Evolutionary conservation across 2,888 invertebrate genomes (phyloP).

Genomic region (Pyrgus malvae): DNA sequence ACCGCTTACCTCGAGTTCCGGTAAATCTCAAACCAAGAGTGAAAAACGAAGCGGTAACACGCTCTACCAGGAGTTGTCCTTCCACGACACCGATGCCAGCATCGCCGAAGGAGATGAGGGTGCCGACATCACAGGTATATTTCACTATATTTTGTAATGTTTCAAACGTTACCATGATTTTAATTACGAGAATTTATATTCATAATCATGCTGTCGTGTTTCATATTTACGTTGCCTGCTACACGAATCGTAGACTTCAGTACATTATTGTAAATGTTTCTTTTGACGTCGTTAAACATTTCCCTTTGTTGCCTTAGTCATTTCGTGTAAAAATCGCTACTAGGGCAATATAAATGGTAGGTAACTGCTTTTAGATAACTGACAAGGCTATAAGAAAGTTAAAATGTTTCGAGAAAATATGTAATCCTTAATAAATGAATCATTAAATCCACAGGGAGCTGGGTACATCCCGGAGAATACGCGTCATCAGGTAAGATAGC

Average conservation of each 20-base stretch:
- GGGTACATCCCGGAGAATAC: constrained; percentile 99
- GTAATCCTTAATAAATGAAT: not conserved
- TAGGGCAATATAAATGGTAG: too few relatives aligned
- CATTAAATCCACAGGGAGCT: constrained; percentile 86
- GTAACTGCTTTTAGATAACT: too few relatives aligned
- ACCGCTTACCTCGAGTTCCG: constrained; percentile 46
- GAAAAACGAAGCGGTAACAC: constrained; percentile 95
- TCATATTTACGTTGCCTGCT: constrained; percentile 6
- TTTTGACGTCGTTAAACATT: constrained; percentile 2
- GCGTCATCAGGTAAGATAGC: constrained; percentile 94
- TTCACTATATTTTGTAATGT: not conserved
- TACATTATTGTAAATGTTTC: not conserved
- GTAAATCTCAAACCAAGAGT: constrained; percentile 87
- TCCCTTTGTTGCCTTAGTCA: not conserved
- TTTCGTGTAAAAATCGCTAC: too few relatives aligned
- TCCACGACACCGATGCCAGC: constrained; percentile 93
- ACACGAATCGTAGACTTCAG: not conserved
- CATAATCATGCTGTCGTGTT: constrained; percentile 1
- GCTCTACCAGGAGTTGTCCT: constrained; percentile 95
- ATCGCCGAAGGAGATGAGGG: constrained; percentile 88
- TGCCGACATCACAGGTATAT: constrained; percentile 94
- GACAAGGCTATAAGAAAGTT: too few relatives aligned
- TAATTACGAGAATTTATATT: not conserved
- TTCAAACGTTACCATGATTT: not conserved
- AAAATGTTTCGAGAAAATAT: not conserved